Base-by-base conservation (phyloP, 1,140 invertebrate species). In the Drosophila pallidifrons region DNA sequence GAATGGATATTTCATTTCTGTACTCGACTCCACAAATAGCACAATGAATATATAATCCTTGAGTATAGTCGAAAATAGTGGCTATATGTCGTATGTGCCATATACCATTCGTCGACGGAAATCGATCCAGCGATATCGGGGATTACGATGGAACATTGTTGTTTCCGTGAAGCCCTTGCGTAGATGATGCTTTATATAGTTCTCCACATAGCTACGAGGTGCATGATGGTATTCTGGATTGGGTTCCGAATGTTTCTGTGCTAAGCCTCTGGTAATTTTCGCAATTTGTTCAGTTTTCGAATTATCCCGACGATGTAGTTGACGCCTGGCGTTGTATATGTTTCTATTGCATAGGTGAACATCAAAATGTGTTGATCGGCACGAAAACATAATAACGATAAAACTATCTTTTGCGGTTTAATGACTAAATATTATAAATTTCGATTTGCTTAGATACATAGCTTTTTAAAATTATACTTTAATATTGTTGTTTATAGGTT, bases 151-250 rank as follows among this genome's bases (percentile, higher is more conserved):
- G 10, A 55, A 15, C 5, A 51, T 51, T 2, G 15, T 16, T 7
- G 10, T 1, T 13, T 60, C 13, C 3, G 20, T 2, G 13, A n/a
- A 0, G 1, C 5, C 20, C 5, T 8, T 28, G 10, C 32, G n/a
- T 16, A 45, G 11, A 20, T 81, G 75, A 38, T 77, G 10, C 6
- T 77, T 81, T 0, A 16, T 20, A 13, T 59, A 82, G 16, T 70
- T 81, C 1, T 66, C 43, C 4, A 75, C 78, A 45, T 45, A 82
- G 6, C 60, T 70, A 5, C 55, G 46, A 1, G 78, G 70, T 7
- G 80, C 78, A 10, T 38, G 55, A n/a, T 82, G 61, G 28, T 82
- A 82, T 49, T 82, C 80, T 0, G 80, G 80, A 67, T 82, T 82
- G 1, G 51, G 57, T 3, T 77, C 75, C 4, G 38, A 13, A 1